Base-by-base conservation (phyloP, 2,797 vertebrate species). In the Anguilla megastoma region DNA sequence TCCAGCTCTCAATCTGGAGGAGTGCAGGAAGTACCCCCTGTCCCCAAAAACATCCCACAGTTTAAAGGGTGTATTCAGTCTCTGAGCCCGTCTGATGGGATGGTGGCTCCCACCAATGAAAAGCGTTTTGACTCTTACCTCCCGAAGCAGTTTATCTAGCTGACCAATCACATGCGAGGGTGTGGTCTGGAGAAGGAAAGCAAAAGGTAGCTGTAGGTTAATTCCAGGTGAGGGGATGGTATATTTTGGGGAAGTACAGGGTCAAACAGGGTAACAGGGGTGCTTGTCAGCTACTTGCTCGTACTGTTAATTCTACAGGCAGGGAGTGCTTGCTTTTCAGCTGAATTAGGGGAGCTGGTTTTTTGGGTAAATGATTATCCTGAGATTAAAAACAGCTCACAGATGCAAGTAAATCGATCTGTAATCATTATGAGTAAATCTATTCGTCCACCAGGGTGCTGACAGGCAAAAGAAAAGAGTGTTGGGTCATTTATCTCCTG, bases 101-200 rank as follows among this genome's bases (percentile, higher is more conserved):
- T 52, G 50, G 10, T 8, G 50, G 7, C 50, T 52, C 8, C 7
- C 9, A 52, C 50, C 50, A 52, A 52, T 45, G 50, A 52, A 52
- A 66, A 66, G 24, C 8, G 4, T 36, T 24, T 21, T 60, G 12
- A 63, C 84, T 48, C 91, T 88, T 94, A 99, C 98, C 97, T 99
- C 98, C 96, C 98, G 92, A 45, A 99, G 96, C 88, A 99, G 97
- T 93, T 99, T 99, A 94, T 99, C 98, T 90, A 99, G 93, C 91
- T 99, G 98, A 16, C 98, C 98, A 88, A 99, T 99, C 92, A 99
- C 94, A 94, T 99, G 98, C 0, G 98, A 97, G 10, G 98, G 98
- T 0, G 98, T 99, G 79, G 98, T 99, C 98, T 99, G 93, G 24
- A 85, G 63, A 85, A 89, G 18, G 83, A 16, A 84, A 36, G 21